phyloP scores from a whole-genome alignment of 2,888 invertebrate species.

The Liodrosophila aerea region DNA sequence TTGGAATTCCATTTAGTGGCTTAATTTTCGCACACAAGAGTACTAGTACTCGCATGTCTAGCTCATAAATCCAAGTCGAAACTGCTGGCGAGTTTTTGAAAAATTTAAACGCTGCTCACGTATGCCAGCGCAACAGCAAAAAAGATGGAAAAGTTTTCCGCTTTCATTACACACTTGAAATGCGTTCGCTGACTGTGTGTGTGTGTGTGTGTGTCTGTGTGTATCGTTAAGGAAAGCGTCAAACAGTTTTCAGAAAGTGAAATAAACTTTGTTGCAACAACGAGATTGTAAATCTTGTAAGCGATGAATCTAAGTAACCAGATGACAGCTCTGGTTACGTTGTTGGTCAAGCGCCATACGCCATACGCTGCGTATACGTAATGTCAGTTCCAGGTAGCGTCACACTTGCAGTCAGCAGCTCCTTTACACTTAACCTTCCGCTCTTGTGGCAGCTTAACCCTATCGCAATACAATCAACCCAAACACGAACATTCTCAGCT shows the following conservation, averaged over 20 bases:
- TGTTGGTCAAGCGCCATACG: conserved; percentile 32
- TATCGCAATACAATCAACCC: conserved; percentile 34
- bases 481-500: conserved; percentile 44
- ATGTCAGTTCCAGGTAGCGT: conserved; percentile 19
- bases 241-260: conserved; percentile 39
- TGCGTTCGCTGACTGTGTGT: conserved; percentile 20
- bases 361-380: conserved; percentile 45
- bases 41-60: conserved; percentile 15
- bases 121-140: conserved; percentile 30
- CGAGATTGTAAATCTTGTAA: conserved; percentile 2
- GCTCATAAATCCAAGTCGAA: conserved; percentile 58
- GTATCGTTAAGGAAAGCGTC: conserved; percentile 27
- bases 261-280: neutral
- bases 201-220: conserved; percentile 9
- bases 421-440: too few species aligned
- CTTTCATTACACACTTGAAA: conserved; percentile 59
- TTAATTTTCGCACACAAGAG: conserved; percentile 39
- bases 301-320: conserved; percentile 1
- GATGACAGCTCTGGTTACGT: conserved; percentile 20
- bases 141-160: conserved; percentile 37
- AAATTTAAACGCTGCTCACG: conserved; percentile 61
- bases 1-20: conserved; percentile 47
- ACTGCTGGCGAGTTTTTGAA: conserved; percentile 38
- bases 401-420: neutral
- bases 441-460: conserved; percentile 36